These are phyloP conservation scores for Littorina saxatilis DNA, from an alignment of 1,140 invertebrate genomes.

Conservation along the genomic window DNA sequence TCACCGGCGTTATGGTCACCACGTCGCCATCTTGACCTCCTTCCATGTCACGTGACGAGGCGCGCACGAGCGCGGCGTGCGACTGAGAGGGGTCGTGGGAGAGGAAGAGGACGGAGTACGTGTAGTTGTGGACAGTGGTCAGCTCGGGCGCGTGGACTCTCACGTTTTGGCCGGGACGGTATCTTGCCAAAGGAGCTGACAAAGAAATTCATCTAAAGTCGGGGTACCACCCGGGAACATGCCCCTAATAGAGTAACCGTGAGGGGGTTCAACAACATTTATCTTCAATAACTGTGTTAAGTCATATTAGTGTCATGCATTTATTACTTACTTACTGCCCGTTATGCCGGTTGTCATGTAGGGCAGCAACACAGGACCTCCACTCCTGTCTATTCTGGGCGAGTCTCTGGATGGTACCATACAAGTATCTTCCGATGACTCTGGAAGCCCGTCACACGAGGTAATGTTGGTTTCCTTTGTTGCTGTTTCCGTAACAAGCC, in stretches of 20 bases:
- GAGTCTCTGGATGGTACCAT: too few species aligned
- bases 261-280: too few species aligned
- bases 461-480: background rate
- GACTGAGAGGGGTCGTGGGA: background rate
- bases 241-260: too few species aligned
- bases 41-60: constrained; percentile 5
- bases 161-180: background rate
- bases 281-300: background rate
- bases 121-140: background rate
- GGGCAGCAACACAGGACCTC: too few species aligned
- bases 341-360: background rate
- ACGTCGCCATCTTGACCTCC: background rate
- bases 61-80: background rate
- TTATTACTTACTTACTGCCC: background rate
- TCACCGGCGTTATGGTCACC: background rate
- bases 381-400: too few species aligned
- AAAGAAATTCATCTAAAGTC: too few species aligned
- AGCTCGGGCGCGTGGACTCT: background rate
- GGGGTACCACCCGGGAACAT: too few species aligned
- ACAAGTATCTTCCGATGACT: too few species aligned
- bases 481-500: background rate
- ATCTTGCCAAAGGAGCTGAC: background rate
- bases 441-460: too few species aligned
- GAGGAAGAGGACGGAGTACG: background rate
- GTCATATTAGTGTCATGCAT: background rate